Percentiles rank a stretch among this genome's conserved stretches.
Evolutionary conservation across 2,888 invertebrate genomes (phyloP).

Genomic region (Drosophila macrospina): DNA sequence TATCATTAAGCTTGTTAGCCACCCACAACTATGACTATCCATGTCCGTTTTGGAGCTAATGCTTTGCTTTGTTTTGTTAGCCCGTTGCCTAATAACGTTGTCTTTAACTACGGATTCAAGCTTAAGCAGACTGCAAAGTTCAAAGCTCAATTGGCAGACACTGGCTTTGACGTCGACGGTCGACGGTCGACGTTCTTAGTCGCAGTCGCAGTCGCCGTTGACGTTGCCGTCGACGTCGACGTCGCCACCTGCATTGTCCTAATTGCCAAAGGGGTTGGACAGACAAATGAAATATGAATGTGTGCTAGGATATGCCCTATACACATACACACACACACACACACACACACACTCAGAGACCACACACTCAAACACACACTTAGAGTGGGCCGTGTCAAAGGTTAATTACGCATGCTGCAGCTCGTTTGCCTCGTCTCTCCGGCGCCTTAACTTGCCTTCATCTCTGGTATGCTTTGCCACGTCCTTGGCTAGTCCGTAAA

Average conservation of each 20-base stretch:
- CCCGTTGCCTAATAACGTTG: background rate
- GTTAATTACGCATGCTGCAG: constrained; percentile 80
- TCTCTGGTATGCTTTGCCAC: constrained; percentile 27
- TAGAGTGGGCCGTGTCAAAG: constrained; percentile 64
- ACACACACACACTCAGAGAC: constrained; percentile 2
- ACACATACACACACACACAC: constrained; percentile 14
- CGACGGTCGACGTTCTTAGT: too few relatives aligned
- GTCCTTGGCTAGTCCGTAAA: constrained; percentile 56
- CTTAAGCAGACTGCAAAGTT: constrained; percentile 35
- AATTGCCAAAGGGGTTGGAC: constrained; percentile 66
- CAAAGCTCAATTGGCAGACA: constrained; percentile 67
- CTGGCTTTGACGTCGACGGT: constrained; percentile 36
- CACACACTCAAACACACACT: constrained; percentile 13
- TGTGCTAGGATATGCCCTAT: constrained; percentile 28
- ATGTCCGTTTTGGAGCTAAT: background rate
- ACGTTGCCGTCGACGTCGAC: constrained; percentile 3
- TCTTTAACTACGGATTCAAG: constrained; percentile 1
- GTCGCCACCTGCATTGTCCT: constrained; percentile 67
- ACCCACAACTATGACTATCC: background rate
- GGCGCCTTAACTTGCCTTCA: constrained; percentile 5
- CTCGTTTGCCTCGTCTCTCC: constrained; percentile 30
- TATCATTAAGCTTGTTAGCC: too few relatives aligned
- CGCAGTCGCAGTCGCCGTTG: constrained; percentile 4
- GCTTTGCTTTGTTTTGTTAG: background rate
- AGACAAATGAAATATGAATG: constrained; percentile 77